phyloP scores from a whole-genome alignment of 2,113 vertebrate species.

The Odocoileus virginianus region DNA sequence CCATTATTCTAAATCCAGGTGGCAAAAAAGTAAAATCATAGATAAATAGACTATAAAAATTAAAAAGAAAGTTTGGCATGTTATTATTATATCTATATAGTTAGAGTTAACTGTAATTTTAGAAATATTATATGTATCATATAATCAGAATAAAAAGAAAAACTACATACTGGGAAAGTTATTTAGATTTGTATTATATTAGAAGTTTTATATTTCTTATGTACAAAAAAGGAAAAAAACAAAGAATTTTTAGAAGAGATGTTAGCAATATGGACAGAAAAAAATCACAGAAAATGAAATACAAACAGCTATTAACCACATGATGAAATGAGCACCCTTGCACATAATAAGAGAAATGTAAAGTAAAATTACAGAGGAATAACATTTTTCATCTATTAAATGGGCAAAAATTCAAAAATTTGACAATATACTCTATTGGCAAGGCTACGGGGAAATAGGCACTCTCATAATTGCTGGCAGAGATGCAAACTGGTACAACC shows the following conservation, averaged over 20 bases:
- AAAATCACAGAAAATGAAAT: not conserved
- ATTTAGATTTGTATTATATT: not conserved
- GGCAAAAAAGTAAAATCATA: not conserved
- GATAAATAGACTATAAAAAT: not conserved
- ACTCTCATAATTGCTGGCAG: not conserved
- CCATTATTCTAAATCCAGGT: not conserved
- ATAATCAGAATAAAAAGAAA: not conserved
- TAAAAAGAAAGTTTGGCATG: not conserved
- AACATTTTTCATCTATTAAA: not conserved
- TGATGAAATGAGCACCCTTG: not conserved
- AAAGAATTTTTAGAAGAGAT: not conserved
- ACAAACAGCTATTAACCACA: not conserved
- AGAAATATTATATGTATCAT: not conserved
- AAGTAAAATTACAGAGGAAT: not conserved
- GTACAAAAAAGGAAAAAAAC: not conserved
- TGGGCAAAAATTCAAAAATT: not conserved
- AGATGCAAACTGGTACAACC: not conserved
- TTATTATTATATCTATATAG: not conserved
- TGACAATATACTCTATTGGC: not conserved
- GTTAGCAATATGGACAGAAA: not conserved
- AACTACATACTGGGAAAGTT: not conserved
- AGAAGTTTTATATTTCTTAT: not conserved
- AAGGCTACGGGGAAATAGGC: not conserved
- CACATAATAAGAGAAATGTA: not conserved
- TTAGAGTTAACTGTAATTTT: not conserved